Base-by-base conservation (phyloP, 2,888 invertebrate genomes). In the Cantharis lateralis region DNA sequence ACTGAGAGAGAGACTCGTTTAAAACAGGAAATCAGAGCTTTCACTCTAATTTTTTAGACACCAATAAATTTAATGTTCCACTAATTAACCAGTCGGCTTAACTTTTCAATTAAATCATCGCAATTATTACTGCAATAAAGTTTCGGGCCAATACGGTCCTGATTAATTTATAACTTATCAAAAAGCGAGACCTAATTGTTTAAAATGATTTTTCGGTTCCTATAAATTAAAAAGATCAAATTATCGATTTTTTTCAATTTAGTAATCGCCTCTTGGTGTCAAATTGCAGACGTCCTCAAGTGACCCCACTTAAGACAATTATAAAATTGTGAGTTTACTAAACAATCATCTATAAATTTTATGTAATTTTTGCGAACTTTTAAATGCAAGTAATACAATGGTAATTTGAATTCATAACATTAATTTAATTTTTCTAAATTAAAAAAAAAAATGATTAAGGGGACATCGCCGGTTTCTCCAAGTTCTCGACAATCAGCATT, bases 221-320 rank as follows among this genome's bases (percentile, higher is more conserved):
- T 24, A 66, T 24, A 66, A 66, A 66, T 20, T 20, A 20, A 66
- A 20, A 20, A 11, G 16, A 63, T 18, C 20, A n/a, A 20, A n/a
- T 66, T 66, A 18, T 24, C n/a, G 64, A 66, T 20, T 66, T 66
- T 18, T 18, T 64, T 66, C 9, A 20, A 20, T 66, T 20, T 66
- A 66, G 2, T 18, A 66, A 20, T 66, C 24, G 64, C 10, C 3
- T 66, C 18, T 66, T 20, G 24, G 24, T 20, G 18, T 20, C 13
- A 66, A 66, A 66, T 66, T 66, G 64, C 64, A 66, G 64, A 66
- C 64, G 64, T 18, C 64, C 64, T 66, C 64, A 66, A 66, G 64
- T 66, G 16, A 66, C 64, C 64, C 64, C 64, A 66, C 64, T 66
- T 66, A 20, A 66, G 64, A 24, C 64, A 66, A 66, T 66, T 66